Evolutionary conservation across 2,797 vertebrate genomes (phyloP), one percentile per base, ranked within the genome.

Genomic region (Eutrigla gurnardus): DNA sequence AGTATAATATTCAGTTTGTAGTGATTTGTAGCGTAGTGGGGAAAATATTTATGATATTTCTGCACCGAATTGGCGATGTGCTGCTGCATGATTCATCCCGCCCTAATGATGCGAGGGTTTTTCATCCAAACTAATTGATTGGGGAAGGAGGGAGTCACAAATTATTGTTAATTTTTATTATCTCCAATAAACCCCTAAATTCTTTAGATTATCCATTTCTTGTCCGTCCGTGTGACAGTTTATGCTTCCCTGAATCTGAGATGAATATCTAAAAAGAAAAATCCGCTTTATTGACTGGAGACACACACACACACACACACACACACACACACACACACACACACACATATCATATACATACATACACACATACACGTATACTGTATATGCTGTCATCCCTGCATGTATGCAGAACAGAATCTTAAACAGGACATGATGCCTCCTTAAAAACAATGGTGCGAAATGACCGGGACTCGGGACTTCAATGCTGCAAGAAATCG

Each of bases 81-180:
- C 54, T 42, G 70, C 65, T 83, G 68, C 53, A 83, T 88, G 81
- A 85, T 91, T 90, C 65, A 90, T 86, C 57, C 64, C 69, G 83
- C 58, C 72, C 39, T 13, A 47, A 59, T 77, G 80, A 82, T 74
- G 67, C 25, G 1, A 69, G 55, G n/a, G 73, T 74, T 85, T 25
- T 78, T 73, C 79, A 80, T 84, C 78, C 82, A 75, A 89, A 88
- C 77, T 76, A 88, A 90, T 86, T 77, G 82, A 88, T 77, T 75
- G 73, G 78, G 73, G 77, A 84, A 70, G 55, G 69, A 84, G 82
- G 80, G 66, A 78, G 39, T 77, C 79, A 74, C 87, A 70, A 75
- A 90, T 89, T 80, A 83, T 89, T 87, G 57, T 81, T 78, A 69
- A 67, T n/a, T n/a, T n/a, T n/a, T n/a, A n/a, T n/a, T n/a, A 39